These are phyloP conservation scores for Orycteropus afer DNA, from an alignment of 2,113 vertebrate genomes.

Conservation along the genomic window DNA sequence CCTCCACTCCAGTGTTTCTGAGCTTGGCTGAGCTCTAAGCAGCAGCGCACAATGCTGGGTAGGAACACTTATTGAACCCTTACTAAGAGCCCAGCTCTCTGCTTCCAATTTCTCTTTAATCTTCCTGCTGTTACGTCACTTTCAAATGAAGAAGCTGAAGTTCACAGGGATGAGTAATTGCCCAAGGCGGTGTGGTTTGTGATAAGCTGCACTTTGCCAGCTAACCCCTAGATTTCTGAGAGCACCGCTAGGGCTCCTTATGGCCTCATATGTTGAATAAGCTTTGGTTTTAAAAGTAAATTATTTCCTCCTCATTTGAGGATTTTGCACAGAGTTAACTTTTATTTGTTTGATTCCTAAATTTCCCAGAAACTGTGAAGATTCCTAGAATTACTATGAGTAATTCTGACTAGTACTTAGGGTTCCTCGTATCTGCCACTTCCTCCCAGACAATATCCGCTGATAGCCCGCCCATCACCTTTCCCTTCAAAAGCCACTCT, in stretches of 20 bases:
- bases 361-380: background rate
- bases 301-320: slow-evolving; percentile 31
- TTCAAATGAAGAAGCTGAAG: slow-evolving; percentile 41
- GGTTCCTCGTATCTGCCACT: background rate
- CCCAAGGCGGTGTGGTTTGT: background rate
- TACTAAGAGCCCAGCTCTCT: background rate
- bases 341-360: slow-evolving; percentile 23
- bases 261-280: background rate
- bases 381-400: background rate
- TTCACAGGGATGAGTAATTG: slow-evolving; percentile 1
- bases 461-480: background rate
- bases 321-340: slow-evolving; percentile 33
- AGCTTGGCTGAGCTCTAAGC: background rate
- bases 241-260: background rate
- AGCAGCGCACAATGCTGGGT: background rate
- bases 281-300: background rate
- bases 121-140: background rate
- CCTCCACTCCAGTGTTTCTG: background rate
- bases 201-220: background rate
- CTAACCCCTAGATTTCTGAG: background rate
- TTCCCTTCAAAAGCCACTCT: background rate
- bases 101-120: background rate
- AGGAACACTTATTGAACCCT: background rate
- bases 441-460: background rate
- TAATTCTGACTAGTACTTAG: background rate